Base-by-base conservation (phyloP, 2,888 invertebrate species). In the Ethmia dodecea region DNA sequence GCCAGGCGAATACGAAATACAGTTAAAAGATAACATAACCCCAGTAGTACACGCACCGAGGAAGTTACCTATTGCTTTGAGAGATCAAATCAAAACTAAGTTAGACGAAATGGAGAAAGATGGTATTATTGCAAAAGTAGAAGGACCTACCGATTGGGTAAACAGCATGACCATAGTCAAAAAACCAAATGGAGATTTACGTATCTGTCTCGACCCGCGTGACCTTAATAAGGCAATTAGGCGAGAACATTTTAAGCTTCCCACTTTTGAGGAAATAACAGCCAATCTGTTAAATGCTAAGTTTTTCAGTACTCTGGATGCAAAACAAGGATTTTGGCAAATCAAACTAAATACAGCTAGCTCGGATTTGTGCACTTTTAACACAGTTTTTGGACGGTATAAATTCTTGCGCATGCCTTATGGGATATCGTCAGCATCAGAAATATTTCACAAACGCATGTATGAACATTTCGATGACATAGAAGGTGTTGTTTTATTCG, bases 341-440 rank as follows among this genome's bases (percentile, higher is more conserved):
- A 14, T 47, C 0, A 13, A 43, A 8, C n/a, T 51, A 10, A 45
- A 50, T 26, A 38, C 39, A 5, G 38, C 37, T 3, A 50, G 52
- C 29, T 44, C 50, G 1, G 41, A 47, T 18, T 26, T 53, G 5
- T 52, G 50, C 29, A 55, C 52, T 1, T 55, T 52, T 28, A 31
- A 15, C 8, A 45, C 46, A 1, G 45, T 45, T 0, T 45, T 42
- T 13, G 46, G 44, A 1, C 13, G 45, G 4, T 52, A 44, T 35
- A 37, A 39, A 13, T 55, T 44, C 38, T 30, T 49, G 13, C 32
- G 47, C 2, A 18, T 52, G 18, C 51, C 55, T 1, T 52, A 33
- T 25, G 47, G 50, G 4, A 38, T 54, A 4, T 12, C 8, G 5
- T 28, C 12, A 2, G 28, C 28, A n/a, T 15, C 28, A 9, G 28